Base-by-base conservation (phyloP, 2,888 invertebrate genomes). In the Sesamia inferens region DNA sequence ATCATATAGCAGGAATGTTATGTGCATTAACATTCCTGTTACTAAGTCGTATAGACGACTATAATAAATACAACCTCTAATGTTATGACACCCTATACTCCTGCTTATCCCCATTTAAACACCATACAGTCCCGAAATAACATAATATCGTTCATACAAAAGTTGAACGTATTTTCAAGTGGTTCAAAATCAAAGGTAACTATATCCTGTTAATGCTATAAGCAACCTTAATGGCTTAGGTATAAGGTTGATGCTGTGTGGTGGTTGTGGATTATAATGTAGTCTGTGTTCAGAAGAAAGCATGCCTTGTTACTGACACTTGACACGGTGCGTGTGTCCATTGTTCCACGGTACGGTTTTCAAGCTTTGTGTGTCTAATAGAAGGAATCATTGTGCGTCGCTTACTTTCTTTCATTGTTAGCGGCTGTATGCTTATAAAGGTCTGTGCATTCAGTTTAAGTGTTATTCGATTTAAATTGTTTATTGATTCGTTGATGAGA, bases 221-320 rank as follows among this genome's bases (percentile, higher is more conserved):
- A 77, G 66, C 62, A 10, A 79, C 82, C 79, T 75, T 82, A 88
- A 78, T 0, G 0, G 0, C 0, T 3, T 0, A 0, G 0, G 0
- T 0, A 68, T 87, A 87, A 31, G 80, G 88, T 84, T 76, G 42
- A 71, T 72, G 68, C 71, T 87, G 54, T 73, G 14, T 55, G 22
- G 74, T 74, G 66, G 68, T 70, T 78, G 71, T 74, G 68, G 71
- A 77, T 70, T 72, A 92, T 91, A 93, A 91, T 89, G 92, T 89
- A 85, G 90, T 89, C 91, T 93, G 91, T 93, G 83, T 81, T 90
- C 77, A 74, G 91, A 95, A 94, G 94, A 95, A 94, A 93, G 95
- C 93, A 88, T 77, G 90, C 91, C 91, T 94, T 95, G 94, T 95
- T 93, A 87, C 91, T 93, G 95, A 94, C 89, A 95, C 95, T 95